phyloP scores from a whole-genome alignment of 2,888 invertebrate genomes.

The Lithophane semibrunnea region DNA sequence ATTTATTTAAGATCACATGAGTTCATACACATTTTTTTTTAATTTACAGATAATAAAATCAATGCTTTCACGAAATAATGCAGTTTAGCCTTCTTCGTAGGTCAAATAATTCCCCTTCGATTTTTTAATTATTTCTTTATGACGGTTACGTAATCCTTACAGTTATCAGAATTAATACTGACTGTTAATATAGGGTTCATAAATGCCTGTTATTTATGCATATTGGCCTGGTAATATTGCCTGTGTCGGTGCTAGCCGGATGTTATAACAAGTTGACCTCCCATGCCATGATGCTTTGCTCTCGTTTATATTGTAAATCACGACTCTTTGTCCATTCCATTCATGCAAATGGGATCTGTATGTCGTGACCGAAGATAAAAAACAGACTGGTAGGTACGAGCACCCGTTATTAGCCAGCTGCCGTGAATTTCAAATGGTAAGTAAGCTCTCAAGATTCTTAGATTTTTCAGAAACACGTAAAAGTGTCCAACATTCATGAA shows the following conservation, averaged over 20 bases:
- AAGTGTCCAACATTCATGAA: neutral
- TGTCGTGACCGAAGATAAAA: constrained; percentile 74
- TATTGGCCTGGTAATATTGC: constrained; percentile 39
- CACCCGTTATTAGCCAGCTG: neutral
- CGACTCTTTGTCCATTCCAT: constrained; percentile 74
- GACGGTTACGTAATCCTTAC: constrained; percentile 34
- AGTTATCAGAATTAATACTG: constrained; percentile 19
- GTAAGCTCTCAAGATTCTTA: neutral
- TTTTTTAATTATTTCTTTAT: constrained; percentile 32
- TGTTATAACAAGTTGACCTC: constrained; percentile 80
- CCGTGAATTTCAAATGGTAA: neutral
- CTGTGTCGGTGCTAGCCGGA: constrained; percentile 75
- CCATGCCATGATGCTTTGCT: constrained; percentile 73
- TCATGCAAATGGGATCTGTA: constrained; percentile 74
- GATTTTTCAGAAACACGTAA: neutral
- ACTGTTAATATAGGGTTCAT: constrained; percentile 42
- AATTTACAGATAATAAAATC: constrained; percentile 32
- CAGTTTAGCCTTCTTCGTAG: constrained; percentile 40
- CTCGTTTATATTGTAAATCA: constrained; percentile 77
- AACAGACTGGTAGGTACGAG: constrained; percentile 52
- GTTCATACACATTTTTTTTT: constrained; percentile 10
- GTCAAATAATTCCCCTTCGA: constrained; percentile 46
- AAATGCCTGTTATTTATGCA: constrained; percentile 47
- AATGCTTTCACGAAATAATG: constrained; percentile 28
- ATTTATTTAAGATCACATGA: constrained; percentile 23